These are phyloP conservation scores for Temnothorax longispinosus DNA, from an alignment of 1,140 invertebrate species.

Conservation along the genomic window DNA sequence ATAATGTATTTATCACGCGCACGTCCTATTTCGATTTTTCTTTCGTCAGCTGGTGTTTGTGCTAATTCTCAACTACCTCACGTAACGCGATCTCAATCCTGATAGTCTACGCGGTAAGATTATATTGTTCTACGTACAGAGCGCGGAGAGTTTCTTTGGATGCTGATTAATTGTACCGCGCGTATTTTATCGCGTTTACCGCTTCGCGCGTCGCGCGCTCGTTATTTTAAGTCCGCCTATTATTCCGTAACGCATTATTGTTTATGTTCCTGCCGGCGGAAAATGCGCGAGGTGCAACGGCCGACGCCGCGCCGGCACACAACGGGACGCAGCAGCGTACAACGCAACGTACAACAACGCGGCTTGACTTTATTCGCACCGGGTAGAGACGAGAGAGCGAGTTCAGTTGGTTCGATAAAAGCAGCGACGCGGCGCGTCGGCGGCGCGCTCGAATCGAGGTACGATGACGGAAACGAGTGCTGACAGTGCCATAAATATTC, in stretches of 20 bases:
- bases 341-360: neutral
- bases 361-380: constrained; percentile 42
- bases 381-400: constrained; percentile 29
- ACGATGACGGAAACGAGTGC: constrained; percentile 56
- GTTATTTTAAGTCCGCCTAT: constrained; percentile 58
- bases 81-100: neutral
- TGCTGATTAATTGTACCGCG: constrained; percentile 33
- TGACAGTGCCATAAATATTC: constrained; percentile 63
- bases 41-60: neutral
- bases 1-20: neutral
- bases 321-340: neutral
- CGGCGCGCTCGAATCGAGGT: constrained; percentile 46
- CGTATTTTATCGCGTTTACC: constrained; percentile 37
- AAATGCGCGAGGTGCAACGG: constrained; percentile 51
- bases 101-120: neutral
- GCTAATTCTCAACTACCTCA: neutral
- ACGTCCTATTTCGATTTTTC: neutral
- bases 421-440: neutral
- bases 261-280: constrained; percentile 30
- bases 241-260: constrained; percentile 44
- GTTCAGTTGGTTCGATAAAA: constrained; percentile 48
- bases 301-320: constrained; percentile 1
- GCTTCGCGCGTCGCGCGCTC: constrained; percentile 15
- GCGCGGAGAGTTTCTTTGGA: neutral
- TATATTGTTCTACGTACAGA: neutral